Percentiles rank a stretch among this genome's conserved stretches.
Conservation (phyloP, 2,888 invertebrate genomes). For the Operophtera brumata region DNA sequence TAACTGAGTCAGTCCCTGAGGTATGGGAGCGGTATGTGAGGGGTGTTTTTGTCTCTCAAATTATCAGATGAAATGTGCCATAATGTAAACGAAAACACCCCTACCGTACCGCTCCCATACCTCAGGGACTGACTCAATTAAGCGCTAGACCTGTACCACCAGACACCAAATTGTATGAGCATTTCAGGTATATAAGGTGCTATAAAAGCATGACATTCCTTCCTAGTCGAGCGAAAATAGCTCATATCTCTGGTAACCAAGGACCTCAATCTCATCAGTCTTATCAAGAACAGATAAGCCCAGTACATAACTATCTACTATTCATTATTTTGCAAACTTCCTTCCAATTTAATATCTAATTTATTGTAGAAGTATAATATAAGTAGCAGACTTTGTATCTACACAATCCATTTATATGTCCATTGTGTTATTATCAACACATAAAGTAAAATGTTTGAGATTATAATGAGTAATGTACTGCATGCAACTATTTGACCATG, state of each 20-base stretch:
- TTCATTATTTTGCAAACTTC: conserved; percentile 9
- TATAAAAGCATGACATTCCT: not conserved
- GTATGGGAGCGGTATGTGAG: no score
- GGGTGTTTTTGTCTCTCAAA: no score
- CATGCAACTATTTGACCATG: conserved; percentile 11
- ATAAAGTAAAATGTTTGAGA: conserved; percentile 25
- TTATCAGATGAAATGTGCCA: no score
- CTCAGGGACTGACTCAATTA: no score
- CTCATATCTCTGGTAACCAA: conserved; percentile 54
- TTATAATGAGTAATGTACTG: conserved; percentile 14
- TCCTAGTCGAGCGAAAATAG: conserved; percentile 31
- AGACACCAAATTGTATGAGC: no score
- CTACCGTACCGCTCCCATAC: no score
- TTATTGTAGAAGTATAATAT: conserved; percentile 10
- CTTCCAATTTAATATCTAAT: conserved; percentile 13
- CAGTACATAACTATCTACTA: conserved; percentile 1
- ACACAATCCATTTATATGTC: conserved; percentile 33
- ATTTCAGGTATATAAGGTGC: no score
- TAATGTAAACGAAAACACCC: no score
- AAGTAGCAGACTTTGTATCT: conserved; percentile 16
- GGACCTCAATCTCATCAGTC: conserved; percentile 53
- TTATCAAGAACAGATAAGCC: conserved; percentile 59
- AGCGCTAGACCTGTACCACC: no score
- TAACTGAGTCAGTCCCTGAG: no score
- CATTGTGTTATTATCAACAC: conserved; percentile 28